Conservation (phyloP, 2,888 invertebrate genomes). For the Cerastis leucographa region DNA sequence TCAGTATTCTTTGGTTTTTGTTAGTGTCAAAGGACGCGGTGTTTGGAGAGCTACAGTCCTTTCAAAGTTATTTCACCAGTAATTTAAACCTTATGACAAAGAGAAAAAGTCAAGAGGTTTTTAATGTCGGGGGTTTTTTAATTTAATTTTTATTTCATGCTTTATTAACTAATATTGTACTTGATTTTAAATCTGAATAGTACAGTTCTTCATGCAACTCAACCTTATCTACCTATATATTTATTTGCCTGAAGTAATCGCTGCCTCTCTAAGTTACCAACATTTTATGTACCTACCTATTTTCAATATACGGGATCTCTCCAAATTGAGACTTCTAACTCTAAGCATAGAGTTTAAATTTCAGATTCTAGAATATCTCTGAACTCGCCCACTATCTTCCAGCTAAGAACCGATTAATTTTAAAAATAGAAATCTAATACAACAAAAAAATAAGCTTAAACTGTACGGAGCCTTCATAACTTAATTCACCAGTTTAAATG, state of each 20-base stretch:
- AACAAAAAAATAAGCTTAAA: constrained; percentile 27
- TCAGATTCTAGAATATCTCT: background rate
- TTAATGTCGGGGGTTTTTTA: too few species aligned
- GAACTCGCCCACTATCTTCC: background rate
- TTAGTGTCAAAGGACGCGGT: background rate
- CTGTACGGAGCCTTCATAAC: constrained; percentile 39
- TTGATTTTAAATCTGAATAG: background rate
- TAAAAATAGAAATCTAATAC: constrained; percentile 9
- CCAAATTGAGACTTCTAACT: background rate
- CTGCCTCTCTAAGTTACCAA: background rate
- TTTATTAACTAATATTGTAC: too few species aligned
- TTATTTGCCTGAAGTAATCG: background rate
- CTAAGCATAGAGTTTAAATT: background rate
- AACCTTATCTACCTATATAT: background rate
- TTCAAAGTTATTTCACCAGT: background rate
- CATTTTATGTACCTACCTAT: background rate
- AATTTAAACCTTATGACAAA: background rate
- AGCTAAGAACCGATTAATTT: constrained; percentile 7
- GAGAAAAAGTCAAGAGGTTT: too few species aligned
- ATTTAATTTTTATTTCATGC: too few species aligned
- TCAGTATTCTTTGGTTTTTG: background rate
- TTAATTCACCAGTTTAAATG: constrained; percentile 20
- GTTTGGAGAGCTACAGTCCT: background rate
- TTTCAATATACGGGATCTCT: background rate
- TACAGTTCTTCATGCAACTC: background rate